phyloP scores from a whole-genome alignment of 2,888 invertebrate species.

The Drosophila acutilabella region DNA sequence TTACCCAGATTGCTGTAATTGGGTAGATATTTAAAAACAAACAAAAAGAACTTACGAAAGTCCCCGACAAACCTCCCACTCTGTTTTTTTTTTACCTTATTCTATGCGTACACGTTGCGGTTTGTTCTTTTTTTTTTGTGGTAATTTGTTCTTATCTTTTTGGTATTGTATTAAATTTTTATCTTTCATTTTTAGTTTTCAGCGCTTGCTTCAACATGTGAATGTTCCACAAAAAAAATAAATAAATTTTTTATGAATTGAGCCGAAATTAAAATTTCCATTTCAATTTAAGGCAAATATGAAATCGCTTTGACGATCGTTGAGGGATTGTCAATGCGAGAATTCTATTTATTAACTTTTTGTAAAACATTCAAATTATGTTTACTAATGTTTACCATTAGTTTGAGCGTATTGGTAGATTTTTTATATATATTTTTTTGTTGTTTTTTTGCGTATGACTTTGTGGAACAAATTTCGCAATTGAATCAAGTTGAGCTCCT shows the following conservation, averaged over 20 bases:
- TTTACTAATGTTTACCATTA: conserved; percentile 35
- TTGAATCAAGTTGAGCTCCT: conserved; percentile 85
- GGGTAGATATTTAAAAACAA: conserved; percentile 48
- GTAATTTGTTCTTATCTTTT: conserved; percentile 46
- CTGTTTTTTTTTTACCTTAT: conserved; percentile 40
- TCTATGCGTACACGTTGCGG: conserved; percentile 54
- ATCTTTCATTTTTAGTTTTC: conserved; percentile 68
- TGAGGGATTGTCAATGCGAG: conserved; percentile 62
- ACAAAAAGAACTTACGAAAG: conserved; percentile 26
- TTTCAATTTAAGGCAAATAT: conserved; percentile 64
- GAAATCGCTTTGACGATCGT: conserved; percentile 62
- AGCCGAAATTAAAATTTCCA: conserved; percentile 66
- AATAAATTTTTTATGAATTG: conserved; percentile 33
- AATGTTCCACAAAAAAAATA: conserved; percentile 84
- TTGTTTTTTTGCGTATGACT: conserved; percentile 47
- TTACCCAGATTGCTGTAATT: conserved; percentile 72
- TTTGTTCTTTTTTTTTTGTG: conserved; percentile 39
- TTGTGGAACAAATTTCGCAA: conserved; percentile 84
- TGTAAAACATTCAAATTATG: conserved; percentile 75
- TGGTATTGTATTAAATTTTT: conserved; percentile 43
- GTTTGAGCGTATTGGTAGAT: conserved; percentile 38
- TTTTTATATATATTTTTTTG: conserved; percentile 17
- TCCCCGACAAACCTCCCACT: conserved; percentile 30
- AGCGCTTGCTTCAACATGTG: conserved; percentile 84
- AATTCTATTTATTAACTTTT: conserved; percentile 59